Conservation (phyloP, 64 coral and sea anemone species). For the Actinia equina region DNA sequence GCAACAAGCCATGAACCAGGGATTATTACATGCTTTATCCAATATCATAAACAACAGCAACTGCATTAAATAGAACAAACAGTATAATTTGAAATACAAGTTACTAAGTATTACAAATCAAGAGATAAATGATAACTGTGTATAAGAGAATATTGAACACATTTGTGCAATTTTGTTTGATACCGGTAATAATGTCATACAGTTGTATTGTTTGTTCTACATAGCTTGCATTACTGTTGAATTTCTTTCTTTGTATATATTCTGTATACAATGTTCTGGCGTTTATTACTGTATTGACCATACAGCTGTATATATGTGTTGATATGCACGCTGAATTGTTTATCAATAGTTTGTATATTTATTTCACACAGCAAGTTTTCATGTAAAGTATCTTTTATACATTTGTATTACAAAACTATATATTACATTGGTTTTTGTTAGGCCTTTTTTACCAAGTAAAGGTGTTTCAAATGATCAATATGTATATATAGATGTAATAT, state of each 20-base stretch:
- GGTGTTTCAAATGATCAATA: no score
- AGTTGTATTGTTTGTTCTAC: neutral
- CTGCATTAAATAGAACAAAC: neutral
- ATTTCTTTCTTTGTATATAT: slow-evolving; percentile 2
- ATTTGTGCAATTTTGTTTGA: neutral
- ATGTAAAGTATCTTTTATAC: neutral
- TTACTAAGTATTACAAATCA: neutral
- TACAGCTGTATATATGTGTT: neutral
- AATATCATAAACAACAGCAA: neutral
- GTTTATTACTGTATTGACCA: neutral
- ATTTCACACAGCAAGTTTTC: neutral
- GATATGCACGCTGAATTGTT: neutral
- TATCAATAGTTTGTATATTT: neutral
- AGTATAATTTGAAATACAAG: neutral
- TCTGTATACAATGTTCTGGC: neutral
- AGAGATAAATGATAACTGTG: neutral
- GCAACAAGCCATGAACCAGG: slow-evolving; percentile 5
- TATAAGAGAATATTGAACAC: neutral
- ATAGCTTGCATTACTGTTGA: neutral
- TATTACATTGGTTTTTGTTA: no score
- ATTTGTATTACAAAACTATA: no score
- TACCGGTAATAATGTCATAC: neutral
- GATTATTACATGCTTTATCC: neutral
- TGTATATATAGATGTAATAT: no score
- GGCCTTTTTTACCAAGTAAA: no score